Base-by-base conservation (phyloP, 2,113 vertebrate genomes). In the Anas platyrhynchos region DNA sequence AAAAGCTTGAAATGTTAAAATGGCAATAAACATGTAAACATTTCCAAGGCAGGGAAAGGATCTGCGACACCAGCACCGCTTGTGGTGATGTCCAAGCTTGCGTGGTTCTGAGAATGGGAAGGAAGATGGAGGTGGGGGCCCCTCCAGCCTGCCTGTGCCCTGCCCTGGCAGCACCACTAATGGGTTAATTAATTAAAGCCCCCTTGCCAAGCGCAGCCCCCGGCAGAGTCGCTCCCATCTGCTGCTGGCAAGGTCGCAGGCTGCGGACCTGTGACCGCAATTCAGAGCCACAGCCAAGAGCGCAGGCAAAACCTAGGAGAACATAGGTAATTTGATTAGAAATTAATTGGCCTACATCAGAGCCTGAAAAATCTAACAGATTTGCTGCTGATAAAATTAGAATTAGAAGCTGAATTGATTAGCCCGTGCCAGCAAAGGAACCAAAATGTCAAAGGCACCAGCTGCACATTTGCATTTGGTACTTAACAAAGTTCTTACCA, bases 401-500 rank as follows among this genome's bases (percentile, higher is more conserved):
- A 94, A 96, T 95, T 91, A 95, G 93, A 62, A 95, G 27, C 91
- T 23, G 90, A 85, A 96, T 96, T 95, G 94, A 97, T 97, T 96
- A 97, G 94, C 89, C 86, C 9, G 48, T 94, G 94, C 95, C 95
- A 95, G 94, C 87, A 83, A 86, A 96, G 68, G 96, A 92, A 92
- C 96, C 94, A 27, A 96, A 96, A 96, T 97, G 96, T 96, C 96
- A 97, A 34, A 93, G 96, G 87, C 92, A 94, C 59, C 96, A 97
- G 96, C 96, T 97, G 96, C 94, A 93, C 94, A 97, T 97, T 97
- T 97, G 96, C 96, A 97, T 96, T 95, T 76, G 92, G 78, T 94
- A 95, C 96, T 97, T 95, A 31, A 85, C 91, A 77, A 93, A 95
- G 91, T 96, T 96, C 96, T 96, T 96, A 91, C 83, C 93, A 91